Conservation (phyloP, 2,797 vertebrate genomes). For the Fistularia tabacaria region DNA sequence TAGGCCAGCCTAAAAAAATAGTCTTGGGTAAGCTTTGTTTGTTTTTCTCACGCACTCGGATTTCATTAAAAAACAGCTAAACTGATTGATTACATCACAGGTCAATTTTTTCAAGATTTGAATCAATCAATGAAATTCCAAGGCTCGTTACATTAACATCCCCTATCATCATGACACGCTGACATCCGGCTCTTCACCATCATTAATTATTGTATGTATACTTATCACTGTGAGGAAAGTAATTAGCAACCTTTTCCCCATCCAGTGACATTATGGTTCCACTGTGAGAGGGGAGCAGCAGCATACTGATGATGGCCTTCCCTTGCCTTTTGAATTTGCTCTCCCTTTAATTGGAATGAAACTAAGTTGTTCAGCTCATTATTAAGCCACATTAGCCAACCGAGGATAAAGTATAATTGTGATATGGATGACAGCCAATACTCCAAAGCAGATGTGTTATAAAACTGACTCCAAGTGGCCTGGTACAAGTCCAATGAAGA, state of each 20-base stretch:
- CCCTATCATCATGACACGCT: slow-evolving; percentile 8
- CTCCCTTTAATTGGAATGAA: slow-evolving; percentile 40
- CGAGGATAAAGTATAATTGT: slow-evolving; percentile 22
- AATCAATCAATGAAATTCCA: neutral
- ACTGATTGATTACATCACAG: too few species aligned
- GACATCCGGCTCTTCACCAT: slow-evolving; percentile 20
- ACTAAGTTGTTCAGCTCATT: slow-evolving; percentile 41
- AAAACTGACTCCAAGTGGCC: slow-evolving; percentile 25
- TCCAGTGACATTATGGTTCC: slow-evolving; percentile 37
- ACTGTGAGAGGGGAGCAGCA: slow-evolving; percentile 29
- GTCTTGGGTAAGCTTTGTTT: too few species aligned
- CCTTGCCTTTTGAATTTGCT: slow-evolving; percentile 42
- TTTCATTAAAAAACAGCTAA: too few species aligned
- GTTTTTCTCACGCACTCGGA: too few species aligned
- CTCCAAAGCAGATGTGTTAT: slow-evolving; percentile 8
- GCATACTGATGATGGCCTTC: slow-evolving; percentile 31
- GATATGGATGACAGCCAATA: slow-evolving; percentile 36
- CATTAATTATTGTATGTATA: slow-evolving; percentile 27
- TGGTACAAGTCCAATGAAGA: slow-evolving; percentile 22
- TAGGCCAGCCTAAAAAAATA: too few species aligned
- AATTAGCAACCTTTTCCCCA: slow-evolving; percentile 48
- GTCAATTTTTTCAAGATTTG: too few species aligned
- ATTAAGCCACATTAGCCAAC: slow-evolving; percentile 9
- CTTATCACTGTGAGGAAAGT: slow-evolving; percentile 43
- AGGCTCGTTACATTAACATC: slow-evolving; percentile 3